Percentiles rank a stretch among this genome's conserved stretches.
These are phyloP conservation scores for Paralichthys olivaceus DNA, from an alignment of 2,113 vertebrate species.

Conservation along the genomic window DNA sequence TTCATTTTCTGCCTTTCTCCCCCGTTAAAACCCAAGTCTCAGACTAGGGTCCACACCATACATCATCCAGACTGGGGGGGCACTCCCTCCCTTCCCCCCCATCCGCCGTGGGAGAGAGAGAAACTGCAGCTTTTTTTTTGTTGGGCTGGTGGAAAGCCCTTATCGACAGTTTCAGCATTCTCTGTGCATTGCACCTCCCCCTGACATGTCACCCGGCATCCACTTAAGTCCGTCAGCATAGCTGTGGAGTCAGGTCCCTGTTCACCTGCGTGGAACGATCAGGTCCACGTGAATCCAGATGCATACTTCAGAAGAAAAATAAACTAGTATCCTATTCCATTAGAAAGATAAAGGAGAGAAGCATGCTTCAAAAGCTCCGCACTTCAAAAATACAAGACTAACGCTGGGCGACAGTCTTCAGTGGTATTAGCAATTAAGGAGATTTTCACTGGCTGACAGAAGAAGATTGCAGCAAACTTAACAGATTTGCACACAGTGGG, in stretches of 20 bases:
- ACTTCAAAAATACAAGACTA: not conserved
- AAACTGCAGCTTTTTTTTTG: constrained; percentile 32
- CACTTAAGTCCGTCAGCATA: constrained; percentile 21
- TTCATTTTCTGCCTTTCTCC: constrained; percentile 75
- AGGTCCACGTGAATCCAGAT: constrained; percentile 24
- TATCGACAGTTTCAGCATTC: constrained; percentile 67
- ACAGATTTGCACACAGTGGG: constrained; percentile 62
- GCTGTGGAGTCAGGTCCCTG: constrained; percentile 3
- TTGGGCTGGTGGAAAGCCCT: constrained; percentile 37
- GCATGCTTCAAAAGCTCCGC: not conserved
- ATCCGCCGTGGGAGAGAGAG: constrained; percentile 54
- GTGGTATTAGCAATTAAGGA: constrained; percentile 71
- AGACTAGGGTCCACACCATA: constrained; percentile 75
- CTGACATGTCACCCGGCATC: constrained; percentile 49
- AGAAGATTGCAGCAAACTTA: constrained; percentile 57
- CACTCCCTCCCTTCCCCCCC: constrained; percentile 39
- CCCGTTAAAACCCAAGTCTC: constrained; percentile 65
- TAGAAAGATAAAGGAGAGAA: not conserved
- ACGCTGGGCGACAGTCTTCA: constrained; percentile 46
- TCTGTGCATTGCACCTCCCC: constrained; percentile 30
- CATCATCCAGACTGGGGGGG: constrained; percentile 75
- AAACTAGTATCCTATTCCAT: not conserved
- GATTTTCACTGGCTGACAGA: constrained; percentile 60
- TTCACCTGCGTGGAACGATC: constrained; percentile 47
- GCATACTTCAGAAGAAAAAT: not conserved